Evolutionary conservation across 2,113 vertebrate species (phyloP), one percentile per base, ranked within the genome.

Genomic region (Thunnus thynnus): DNA sequence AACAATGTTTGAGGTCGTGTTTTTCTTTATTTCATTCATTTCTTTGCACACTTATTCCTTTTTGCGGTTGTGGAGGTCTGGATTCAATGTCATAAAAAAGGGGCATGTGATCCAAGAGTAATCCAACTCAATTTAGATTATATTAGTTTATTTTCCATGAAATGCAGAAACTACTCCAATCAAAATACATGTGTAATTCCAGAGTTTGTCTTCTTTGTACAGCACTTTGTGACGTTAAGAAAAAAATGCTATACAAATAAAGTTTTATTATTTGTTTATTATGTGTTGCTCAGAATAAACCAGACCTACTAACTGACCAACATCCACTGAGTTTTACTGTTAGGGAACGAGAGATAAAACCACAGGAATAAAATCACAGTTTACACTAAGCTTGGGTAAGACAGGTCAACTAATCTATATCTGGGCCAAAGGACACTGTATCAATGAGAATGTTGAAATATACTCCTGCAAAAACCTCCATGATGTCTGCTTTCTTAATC

Each of bases 331-430:
- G 64, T 63, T 72, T 79, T 25, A 22, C 32, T 48, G 27, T 41
- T 46, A 81, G 30, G 3, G 0, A 63, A 73, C 64, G 32, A 66
- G 46, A 41, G 58, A 7, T 64, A 47, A 77, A 78, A 46, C 60
- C 75, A n/a, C 60, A 51, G 52, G n/a, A 71, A 80, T 67, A 41
- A 83, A 56, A 66, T 64, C 61, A 57, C 44, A 48, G 50, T 55
- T 58, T 17, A 48, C 36, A 18, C n/a, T 77, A 65, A 83, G 17
- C 79, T 64, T 25, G 65, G 67, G 77, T 75, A 58, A 69, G n/a
- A 76, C 20, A 18, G 68, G 50, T 76, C 70, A 85, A 2, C 48
- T 82, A 80, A 80, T 77, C 63, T 78, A 58, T 36, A 78, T 71
- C 50, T 79, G 65, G 74, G 47, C 60, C 78, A 78, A 74, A 74